A percentile compares a stretch with the other conserved stretches of the same genome.
Conservation (phyloP, 1,140 invertebrate species). For the Acromyrmex heyeri region DNA sequence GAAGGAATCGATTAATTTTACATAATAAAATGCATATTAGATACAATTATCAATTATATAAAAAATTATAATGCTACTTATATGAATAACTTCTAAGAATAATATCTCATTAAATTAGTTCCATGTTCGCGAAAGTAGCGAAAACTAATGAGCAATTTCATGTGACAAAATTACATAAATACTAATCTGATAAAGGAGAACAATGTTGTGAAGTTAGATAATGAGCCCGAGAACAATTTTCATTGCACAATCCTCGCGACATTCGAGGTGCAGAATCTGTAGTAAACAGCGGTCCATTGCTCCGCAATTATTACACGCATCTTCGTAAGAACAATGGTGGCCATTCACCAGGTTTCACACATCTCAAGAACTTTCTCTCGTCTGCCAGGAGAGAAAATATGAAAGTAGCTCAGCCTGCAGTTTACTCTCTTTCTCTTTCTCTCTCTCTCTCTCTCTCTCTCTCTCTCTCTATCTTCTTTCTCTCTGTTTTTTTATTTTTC, state of each 20-base stretch:
- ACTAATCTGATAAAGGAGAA: conserved; percentile 19
- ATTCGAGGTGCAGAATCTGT: conserved; percentile 37
- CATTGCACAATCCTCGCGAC: conserved; percentile 64
- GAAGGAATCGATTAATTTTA: background rate
- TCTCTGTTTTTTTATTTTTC: conserved; percentile 22
- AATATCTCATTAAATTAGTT: background rate
- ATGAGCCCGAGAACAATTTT: conserved; percentile 49
- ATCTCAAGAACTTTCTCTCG: conserved; percentile 85
- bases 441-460: conserved; percentile 68
- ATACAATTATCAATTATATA: background rate
- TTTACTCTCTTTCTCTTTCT: conserved; percentile 75
- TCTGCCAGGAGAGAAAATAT: conserved; percentile 85
- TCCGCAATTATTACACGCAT: conserved; percentile 71
- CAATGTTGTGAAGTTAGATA: conserved; percentile 40
- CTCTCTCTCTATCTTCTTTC: conserved; percentile 26
- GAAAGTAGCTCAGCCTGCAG: conserved; percentile 84
- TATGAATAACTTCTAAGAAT: background rate
- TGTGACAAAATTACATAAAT: conserved; percentile 22
- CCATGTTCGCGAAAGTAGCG: background rate
- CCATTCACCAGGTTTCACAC: conserved; percentile 81
- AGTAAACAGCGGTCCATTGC: conserved; percentile 21
- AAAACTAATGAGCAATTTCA: background rate
- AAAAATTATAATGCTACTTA: background rate
- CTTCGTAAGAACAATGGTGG: conserved; percentile 80
- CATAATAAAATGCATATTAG: background rate